Percentiles rank a stretch among this genome's conserved stretches.
phyloP scores from a whole-genome alignment of 2,888 invertebrate genomes.

The Petrophora chlorosata region DNA sequence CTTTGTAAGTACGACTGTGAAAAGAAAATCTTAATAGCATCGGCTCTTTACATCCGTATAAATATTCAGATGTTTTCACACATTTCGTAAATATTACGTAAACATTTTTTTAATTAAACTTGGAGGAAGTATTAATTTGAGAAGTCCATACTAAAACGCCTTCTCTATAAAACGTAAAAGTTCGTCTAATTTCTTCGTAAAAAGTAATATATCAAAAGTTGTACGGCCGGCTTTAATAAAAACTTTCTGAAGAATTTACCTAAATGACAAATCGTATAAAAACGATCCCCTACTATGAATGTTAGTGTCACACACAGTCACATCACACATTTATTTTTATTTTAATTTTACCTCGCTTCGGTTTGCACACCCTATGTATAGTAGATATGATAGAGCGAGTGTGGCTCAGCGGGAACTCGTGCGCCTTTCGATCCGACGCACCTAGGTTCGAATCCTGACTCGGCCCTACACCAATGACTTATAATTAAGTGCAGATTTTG shows the following conservation, averaged over 20 bases:
- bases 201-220: constrained; percentile 32
- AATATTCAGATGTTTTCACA: constrained; percentile 2
- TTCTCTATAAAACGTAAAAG: constrained; percentile 24
- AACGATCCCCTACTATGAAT: neutral
- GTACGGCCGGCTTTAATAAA: constrained; percentile 23
- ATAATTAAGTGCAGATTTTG: too few relatives aligned
- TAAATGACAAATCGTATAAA: constrained; percentile 8
- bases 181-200: constrained; percentile 27
- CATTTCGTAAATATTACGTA: constrained; percentile 6
- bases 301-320: too few relatives aligned
- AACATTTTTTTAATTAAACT: constrained; percentile 21
- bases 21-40: neutral
- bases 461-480: too few relatives aligned
- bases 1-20: too few relatives aligned
- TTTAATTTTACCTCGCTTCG: too few relatives aligned
- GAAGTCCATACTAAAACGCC: constrained; percentile 21
- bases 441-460: too few relatives aligned
- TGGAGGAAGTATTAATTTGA: constrained; percentile 26
- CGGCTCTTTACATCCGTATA: neutral
- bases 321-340: too few relatives aligned
- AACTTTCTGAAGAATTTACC: constrained; percentile 26
- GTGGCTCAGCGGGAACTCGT: too few relatives aligned
- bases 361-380: too few relatives aligned
- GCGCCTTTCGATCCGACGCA: too few relatives aligned
- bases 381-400: too few relatives aligned